Percentiles rank a stretch among this genome's conserved stretches.
phyloP scores from a whole-genome alignment of 2,797 vertebrate species.

The Chelmon rostratus region DNA sequence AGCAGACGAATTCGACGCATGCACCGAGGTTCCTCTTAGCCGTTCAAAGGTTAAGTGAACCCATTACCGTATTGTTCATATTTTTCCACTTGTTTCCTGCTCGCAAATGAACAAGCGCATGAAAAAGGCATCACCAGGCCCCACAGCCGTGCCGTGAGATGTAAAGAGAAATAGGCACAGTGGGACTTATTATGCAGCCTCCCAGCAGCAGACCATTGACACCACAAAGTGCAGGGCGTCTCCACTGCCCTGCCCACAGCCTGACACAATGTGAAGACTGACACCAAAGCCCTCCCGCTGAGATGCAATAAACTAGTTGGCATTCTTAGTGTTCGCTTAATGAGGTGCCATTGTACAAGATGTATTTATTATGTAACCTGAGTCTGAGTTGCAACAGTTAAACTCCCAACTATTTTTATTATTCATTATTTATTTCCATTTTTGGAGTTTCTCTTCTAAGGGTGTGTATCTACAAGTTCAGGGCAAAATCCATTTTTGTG shows the following conservation, averaged over 20 bases:
- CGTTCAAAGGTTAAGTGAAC: conserved; percentile 51
- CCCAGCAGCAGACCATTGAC: conserved; percentile 36
- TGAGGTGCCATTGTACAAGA: conserved; percentile 11
- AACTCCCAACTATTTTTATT: not conserved
- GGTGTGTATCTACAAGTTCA: not conserved
- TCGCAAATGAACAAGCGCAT: conserved; percentile 35
- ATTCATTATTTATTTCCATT: conserved; percentile 1
- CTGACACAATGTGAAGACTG: conserved; percentile 30
- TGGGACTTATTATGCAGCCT: conserved; percentile 68
- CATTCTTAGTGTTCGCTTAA: conserved; percentile 21
- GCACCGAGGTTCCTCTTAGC: conserved; percentile 17
- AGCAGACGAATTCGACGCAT: not conserved
- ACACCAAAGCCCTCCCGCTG: conserved; percentile 16
- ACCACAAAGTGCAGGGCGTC: conserved; percentile 33
- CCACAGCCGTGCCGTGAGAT: conserved; percentile 24
- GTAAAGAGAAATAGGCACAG: conserved; percentile 49
- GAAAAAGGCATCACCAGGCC: conserved; percentile 21
- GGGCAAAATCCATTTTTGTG: conserved; percentile 2
- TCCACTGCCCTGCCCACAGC: conserved; percentile 8
- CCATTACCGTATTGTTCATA: conserved; percentile 44
- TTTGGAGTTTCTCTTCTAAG: not conserved
- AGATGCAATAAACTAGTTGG: not conserved
- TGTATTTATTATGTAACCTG: conserved; percentile 7
- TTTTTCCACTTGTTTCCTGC: conserved; percentile 32
- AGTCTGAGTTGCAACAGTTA: not conserved